Evolutionary conservation across 2,113 vertebrate genomes (phyloP).

Genomic region (Erythrolamprus reginae): DNA sequence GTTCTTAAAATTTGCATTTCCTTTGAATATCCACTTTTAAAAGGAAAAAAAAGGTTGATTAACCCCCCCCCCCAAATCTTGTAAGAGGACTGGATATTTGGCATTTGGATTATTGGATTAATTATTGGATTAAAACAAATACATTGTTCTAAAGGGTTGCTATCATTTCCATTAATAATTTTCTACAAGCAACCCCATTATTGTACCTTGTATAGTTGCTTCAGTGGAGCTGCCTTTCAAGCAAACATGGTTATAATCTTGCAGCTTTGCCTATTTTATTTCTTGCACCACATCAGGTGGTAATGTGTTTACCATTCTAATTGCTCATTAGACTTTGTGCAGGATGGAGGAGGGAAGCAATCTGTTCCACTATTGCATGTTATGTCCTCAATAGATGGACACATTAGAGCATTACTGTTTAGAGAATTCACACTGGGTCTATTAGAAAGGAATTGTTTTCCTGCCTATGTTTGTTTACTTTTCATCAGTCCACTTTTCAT

Average conservation of each 20-base stretch:
- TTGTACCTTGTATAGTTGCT: background rate
- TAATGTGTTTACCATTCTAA: background rate
- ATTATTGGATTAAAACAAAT: conserved; percentile 34
- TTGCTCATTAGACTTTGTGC: background rate
- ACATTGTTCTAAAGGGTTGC: conserved; percentile 32
- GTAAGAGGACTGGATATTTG: background rate
- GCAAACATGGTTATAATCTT: background rate
- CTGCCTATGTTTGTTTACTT: background rate
- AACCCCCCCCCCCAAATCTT: background rate
- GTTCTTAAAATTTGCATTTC: background rate
- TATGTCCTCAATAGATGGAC: background rate
- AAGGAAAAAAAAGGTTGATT: background rate
- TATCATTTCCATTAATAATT: conserved; percentile 43
- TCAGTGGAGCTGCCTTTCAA: background rate
- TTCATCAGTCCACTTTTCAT: background rate
- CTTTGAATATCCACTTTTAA: background rate
- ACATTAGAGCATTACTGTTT: background rate
- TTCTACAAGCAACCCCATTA: conserved; percentile 38
- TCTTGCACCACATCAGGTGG: background rate
- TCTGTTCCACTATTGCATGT: background rate
- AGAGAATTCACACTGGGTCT: background rate
- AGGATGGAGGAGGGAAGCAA: background rate
- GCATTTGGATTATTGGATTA: background rate
- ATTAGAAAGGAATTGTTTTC: background rate
- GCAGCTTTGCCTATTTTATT: background rate